phyloP scores from a whole-genome alignment of 2,888 invertebrate species.

The Dryobota labecula region DNA sequence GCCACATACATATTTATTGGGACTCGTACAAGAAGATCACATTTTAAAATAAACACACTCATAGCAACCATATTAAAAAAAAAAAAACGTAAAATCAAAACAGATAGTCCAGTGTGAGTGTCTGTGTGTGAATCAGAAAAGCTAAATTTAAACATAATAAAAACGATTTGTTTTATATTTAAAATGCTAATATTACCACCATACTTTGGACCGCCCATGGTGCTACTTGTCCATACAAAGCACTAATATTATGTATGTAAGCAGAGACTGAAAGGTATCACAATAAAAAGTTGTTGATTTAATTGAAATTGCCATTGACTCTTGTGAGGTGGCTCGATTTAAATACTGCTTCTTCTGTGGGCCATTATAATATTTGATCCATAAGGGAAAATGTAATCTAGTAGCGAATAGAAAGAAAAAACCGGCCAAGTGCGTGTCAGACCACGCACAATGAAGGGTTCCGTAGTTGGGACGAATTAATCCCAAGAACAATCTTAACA shows the following conservation, averaged over 20 bases:
- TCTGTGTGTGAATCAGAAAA: not conserved
- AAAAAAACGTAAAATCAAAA: too few relatives aligned
- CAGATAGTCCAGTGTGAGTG: too few relatives aligned
- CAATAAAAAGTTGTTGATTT: slow-evolving; percentile 36
- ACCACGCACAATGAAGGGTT: too few relatives aligned
- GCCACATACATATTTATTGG: too few relatives aligned
- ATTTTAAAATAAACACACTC: too few relatives aligned
- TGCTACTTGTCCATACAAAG: slow-evolving; percentile 20
- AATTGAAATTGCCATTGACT: slow-evolving; percentile 9
- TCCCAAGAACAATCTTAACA: too few relatives aligned
- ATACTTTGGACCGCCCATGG: slow-evolving; percentile 25
- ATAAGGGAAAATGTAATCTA: too few relatives aligned
- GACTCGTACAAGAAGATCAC: too few relatives aligned
- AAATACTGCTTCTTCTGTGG: not conserved
- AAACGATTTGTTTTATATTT: slow-evolving; percentile 31
- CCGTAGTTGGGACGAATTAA: too few relatives aligned
- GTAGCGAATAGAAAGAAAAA: too few relatives aligned
- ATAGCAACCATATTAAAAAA: too few relatives aligned
- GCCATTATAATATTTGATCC: not conserved
- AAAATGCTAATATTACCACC: slow-evolving; percentile 14
- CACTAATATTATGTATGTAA: slow-evolving; percentile 39
- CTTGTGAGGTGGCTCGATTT: slow-evolving; percentile 5
- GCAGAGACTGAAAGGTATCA: not conserved
- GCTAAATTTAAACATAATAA: not conserved
- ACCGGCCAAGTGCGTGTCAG: too few relatives aligned